Evolutionary conservation across 2,797 vertebrate species (phyloP).

Genomic region (Monodelphis domestica): DNA sequence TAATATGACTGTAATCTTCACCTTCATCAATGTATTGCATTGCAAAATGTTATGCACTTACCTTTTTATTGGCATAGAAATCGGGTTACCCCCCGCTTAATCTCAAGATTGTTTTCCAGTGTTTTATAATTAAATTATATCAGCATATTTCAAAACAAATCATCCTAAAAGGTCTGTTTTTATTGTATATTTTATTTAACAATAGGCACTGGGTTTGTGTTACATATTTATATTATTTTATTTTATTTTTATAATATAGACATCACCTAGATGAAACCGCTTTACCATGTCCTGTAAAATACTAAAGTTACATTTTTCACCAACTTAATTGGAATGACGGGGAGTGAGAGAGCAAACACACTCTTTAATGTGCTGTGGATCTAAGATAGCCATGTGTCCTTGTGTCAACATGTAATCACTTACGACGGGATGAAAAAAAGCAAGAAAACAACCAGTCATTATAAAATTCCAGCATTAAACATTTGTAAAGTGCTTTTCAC

Average conservation of each 20-base stretch:
- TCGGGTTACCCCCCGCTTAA: conserved; percentile 82
- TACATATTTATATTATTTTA: conserved; percentile 88
- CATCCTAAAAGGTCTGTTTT: conserved; percentile 86
- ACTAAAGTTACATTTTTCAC: conserved; percentile 86
- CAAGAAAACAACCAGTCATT: conserved; percentile 71
- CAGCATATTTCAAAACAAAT: conserved; percentile 84
- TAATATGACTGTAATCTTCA: conserved; percentile 85
- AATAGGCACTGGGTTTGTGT: conserved; percentile 86
- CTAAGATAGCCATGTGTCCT: conserved; percentile 80
- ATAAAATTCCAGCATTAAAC: conserved; percentile 78
- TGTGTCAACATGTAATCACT: conserved; percentile 79
- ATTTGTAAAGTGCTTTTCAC: conserved; percentile 77
- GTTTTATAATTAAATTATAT: conserved; percentile 88
- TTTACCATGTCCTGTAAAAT: conserved; percentile 87
- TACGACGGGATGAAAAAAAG: conserved; percentile 69
- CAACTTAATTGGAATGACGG: conserved; percentile 83
- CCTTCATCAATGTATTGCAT: conserved; percentile 83
- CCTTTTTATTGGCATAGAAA: conserved; percentile 84
- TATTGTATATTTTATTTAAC: conserved; percentile 88
- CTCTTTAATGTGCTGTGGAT: conserved; percentile 79
- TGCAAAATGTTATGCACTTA: conserved; percentile 83
- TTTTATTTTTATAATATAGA: conserved; percentile 90
- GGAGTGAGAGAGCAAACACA: conserved; percentile 80
- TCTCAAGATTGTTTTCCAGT: conserved; percentile 84
- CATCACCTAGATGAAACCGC: conserved; percentile 87